phyloP scores from a whole-genome alignment of 92 coral and sea anemone genomes.

The Nematostella vectensis region DNA sequence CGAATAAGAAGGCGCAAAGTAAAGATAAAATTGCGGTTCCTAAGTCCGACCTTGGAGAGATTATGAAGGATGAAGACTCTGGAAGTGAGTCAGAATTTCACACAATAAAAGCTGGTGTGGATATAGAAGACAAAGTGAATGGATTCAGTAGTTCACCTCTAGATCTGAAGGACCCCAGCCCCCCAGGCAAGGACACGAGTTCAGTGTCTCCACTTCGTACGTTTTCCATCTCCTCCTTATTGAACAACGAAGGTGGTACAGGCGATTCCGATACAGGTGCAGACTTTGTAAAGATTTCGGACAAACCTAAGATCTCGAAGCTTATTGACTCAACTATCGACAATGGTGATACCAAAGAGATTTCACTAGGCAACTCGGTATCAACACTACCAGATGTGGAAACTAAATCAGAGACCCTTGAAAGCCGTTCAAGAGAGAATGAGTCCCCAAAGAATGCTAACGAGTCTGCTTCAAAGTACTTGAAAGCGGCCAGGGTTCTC shows the following conservation, averaged over 20 bases:
- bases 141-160: background rate
- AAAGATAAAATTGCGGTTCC: background rate
- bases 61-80: slow-evolving; percentile 14
- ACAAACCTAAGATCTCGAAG: background rate
- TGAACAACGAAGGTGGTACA: slow-evolving; percentile 46
- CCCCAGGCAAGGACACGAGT: background rate
- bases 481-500: slow-evolving; percentile 75
- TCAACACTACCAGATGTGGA: background rate
- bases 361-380: background rate
- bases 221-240: slow-evolving; percentile 41
- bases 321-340: background rate
- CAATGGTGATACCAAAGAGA: background rate
- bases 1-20: background rate
- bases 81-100: slow-evolving; percentile 50
- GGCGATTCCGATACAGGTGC: background rate
- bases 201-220: slow-evolving; percentile 35
- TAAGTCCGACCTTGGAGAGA: slow-evolving; percentile 3
- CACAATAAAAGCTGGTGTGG: slow-evolving; percentile 21
- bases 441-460: slow-evolving; percentile 4
- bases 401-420: slow-evolving; percentile 11
- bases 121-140: background rate
- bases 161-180: background rate
- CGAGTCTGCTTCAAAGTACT: slow-evolving; percentile 33
- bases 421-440: slow-evolving; percentile 1
- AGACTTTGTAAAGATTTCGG: background rate